Percentiles rank a stretch among this genome's conserved stretches.
phyloP scores from a whole-genome alignment of 35 echinoderm and acorn worm genomes.

The Apostichopus parvimensis region DNA sequence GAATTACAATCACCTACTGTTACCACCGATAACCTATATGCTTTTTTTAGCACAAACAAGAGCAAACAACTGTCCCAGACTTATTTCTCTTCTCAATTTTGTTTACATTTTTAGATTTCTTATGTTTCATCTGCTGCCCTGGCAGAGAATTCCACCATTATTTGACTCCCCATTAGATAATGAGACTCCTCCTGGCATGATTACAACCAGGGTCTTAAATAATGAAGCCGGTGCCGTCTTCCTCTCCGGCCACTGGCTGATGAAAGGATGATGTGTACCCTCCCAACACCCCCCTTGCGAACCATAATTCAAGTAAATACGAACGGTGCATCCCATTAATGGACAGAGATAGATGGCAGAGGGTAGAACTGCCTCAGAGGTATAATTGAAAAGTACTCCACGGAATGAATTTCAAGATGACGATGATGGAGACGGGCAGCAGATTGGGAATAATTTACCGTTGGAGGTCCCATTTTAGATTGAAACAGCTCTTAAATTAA shows the following conservation, averaged over 20 bases:
- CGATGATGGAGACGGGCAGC: too few species aligned
- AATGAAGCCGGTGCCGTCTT: too few species aligned
- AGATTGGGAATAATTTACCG: too few species aligned
- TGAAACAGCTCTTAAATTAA: too few species aligned
- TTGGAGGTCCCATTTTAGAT: too few species aligned
- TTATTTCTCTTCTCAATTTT: not conserved
- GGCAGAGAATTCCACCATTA: not conserved
- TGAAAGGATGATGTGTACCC: too few species aligned
- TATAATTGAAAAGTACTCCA: too few species aligned
- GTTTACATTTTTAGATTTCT: not conserved
- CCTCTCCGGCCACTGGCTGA: too few species aligned
- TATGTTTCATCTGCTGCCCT: not conserved
- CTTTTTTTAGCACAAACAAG: not conserved
- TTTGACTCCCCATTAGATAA: not conserved
- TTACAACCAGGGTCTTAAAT: too few species aligned
- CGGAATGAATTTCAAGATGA: too few species aligned
- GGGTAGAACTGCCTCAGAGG: not conserved
- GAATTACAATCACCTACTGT: not conserved
- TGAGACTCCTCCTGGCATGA: not conserved
- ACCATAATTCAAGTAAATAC: not conserved
- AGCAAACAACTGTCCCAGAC: not conserved
- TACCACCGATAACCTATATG: not conserved
- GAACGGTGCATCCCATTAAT: not conserved
- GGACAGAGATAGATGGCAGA: not conserved
- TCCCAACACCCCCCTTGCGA: not conserved